Base-by-base conservation (phyloP, 1,140 invertebrate species). In the Xylocopa sonorina region DNA sequence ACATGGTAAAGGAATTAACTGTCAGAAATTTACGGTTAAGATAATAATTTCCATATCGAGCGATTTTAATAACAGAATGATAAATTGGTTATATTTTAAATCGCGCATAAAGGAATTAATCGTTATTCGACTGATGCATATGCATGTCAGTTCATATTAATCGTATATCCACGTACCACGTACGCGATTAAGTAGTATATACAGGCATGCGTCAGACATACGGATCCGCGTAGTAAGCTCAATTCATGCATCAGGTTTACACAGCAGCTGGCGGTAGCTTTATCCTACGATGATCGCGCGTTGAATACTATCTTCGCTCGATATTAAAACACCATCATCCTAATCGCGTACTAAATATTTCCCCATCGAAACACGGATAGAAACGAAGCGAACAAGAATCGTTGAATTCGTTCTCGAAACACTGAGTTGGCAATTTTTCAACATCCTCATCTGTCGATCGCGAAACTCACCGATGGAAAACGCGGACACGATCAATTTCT, bases 1-100 rank as follows among this genome's bases (percentile, higher is more conserved):
- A 77, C 46, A 58, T 48, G 63, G 41, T 68, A 77, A 77, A 68
- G 74, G 51, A n/a, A 16, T 57, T 27, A n/a, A n/a, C n/a, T n/a
- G n/a, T n/a, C n/a, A 18, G n/a, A 24, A 32, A 58, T 5, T 14
- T 18, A 21, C 16, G 46, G 24, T 24, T 51, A 53, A 68, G n/a
- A 51, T 51, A n/a, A n/a, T 38, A 12, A 18, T 21, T 5, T 4
- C 5, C 24, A n/a, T n/a, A n/a, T n/a, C n/a, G n/a, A n/a, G n/a
- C n/a, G n/a, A n/a, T n/a, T n/a, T n/a, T n/a, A n/a, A n/a, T n/a
- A n/a, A n/a, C n/a, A n/a, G n/a, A n/a, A n/a, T n/a, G n/a, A n/a
- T n/a, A n/a, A n/a, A n/a, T n/a, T n/a, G n/a, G n/a, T n/a, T n/a
- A n/a, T n/a, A n/a, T n/a, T n/a, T n/a, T n/a, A n/a, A n/a, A n/a